Evolutionary conservation across 1,140 invertebrate species (phyloP), one percentile per base, ranked within the genome.

Genomic region (Geopemphigus sp.): DNA sequence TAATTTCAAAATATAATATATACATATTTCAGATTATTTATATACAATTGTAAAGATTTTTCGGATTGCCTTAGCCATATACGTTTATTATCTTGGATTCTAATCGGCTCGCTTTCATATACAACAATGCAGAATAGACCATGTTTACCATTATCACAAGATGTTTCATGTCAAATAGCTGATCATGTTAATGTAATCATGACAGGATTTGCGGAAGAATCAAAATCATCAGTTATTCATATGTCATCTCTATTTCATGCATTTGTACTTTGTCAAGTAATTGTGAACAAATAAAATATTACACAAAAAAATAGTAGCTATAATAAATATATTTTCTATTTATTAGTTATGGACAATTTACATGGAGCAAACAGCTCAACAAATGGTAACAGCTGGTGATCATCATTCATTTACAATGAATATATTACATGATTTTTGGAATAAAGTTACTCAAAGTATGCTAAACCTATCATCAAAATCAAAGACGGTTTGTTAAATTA

Each of bases 401-500:
- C 87, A 89, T 72, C 90, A 92, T 84, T 88, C 90, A 83, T 86
- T 91, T 14, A 92, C 92, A 0, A 89, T 92, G 85, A 92, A 91
- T 80, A 93, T 96, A 82, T 88, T 98, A n/a, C 91, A 98, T 83
- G 97, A 99, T 86, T 99, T 99, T 88, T 99, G 98, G 98, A 93
- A 93, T 8, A 96, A 98, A 87, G 93, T 99, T 1, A 98, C 97
- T 24, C 97, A 96, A 0, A 94, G 93, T 76, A 92, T 99, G 81
- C 86, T 99, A 50, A 95, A 98, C 86, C 87, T 99, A 32, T 90
- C 99, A 12, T 93, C 94, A 19, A 93, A 96, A 84, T 97, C 95
- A 11, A 97, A 96, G 91, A 90, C 94, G 82, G 94, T 97, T 85
- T 86, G 78, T 74, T n/a, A 22, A 24, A 19, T 24, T 22, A 56